Percentiles rank a stretch among this genome's conserved stretches.
Evolutionary conservation across 2,113 vertebrate species (phyloP).

Genomic region (Sialia sialis): DNA sequence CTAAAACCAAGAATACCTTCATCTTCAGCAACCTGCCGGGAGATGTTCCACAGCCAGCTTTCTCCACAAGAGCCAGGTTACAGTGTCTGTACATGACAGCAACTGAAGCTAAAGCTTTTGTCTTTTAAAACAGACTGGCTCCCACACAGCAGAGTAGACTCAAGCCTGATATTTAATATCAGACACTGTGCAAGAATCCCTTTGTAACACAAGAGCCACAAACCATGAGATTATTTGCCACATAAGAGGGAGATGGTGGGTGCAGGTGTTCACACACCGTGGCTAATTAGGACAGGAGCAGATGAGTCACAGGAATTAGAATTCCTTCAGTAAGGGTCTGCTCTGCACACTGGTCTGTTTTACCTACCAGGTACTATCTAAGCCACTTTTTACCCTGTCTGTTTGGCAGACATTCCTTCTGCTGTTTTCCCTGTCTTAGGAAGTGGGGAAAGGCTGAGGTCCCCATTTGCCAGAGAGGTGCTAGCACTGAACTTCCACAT

Average conservation of each 20-base stretch:
- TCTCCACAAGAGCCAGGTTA: constrained; percentile 47
- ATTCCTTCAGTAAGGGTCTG: neutral
- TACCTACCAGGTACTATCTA: neutral
- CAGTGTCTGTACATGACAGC: constrained; percentile 29
- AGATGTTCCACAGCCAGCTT: constrained; percentile 56
- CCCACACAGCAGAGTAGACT: constrained; percentile 7
- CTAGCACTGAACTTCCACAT: neutral
- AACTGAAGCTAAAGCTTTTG: constrained; percentile 44
- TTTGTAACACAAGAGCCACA: neutral
- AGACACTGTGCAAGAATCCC: neutral
- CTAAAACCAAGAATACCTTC: constrained; percentile 54
- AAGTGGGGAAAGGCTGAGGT: neutral
- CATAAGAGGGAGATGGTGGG: neutral
- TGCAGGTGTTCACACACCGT: neutral
- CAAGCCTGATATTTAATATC: neutral
- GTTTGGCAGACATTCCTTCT: neutral
- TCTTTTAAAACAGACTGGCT: constrained; percentile 34
- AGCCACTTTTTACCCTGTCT: neutral
- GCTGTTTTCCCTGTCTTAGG: neutral
- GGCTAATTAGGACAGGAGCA: neutral
- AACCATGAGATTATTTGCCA: neutral
- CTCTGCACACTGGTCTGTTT: neutral
- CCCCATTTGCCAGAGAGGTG: neutral
- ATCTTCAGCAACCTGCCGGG: constrained; percentile 49
- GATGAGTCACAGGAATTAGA: neutral